These are phyloP conservation scores for Bilobella aurantiaca DNA, from an alignment of 1,140 invertebrate genomes.

Conservation along the genomic window DNA sequence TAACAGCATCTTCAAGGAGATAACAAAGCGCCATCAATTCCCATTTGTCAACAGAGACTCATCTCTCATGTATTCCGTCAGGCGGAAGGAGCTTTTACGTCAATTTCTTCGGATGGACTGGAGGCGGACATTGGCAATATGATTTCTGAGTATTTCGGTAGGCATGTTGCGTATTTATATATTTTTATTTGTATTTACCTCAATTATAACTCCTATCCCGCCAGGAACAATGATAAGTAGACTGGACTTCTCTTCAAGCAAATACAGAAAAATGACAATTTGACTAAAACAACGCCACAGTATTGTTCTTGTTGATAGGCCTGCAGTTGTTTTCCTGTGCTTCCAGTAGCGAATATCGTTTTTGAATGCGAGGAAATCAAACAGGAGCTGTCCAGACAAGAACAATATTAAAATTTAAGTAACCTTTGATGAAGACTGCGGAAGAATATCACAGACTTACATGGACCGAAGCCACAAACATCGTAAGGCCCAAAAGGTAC, in stretches of 20 bases:
- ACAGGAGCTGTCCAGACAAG: slow-evolving; percentile 61
- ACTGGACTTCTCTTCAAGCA: slow-evolving; percentile 86
- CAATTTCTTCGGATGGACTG: no score
- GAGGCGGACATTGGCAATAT: no score
- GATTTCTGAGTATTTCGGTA: no score
- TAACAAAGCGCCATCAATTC: no score
- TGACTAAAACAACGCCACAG: slow-evolving; percentile 85
- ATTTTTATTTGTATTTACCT: slow-evolving; percentile 47
- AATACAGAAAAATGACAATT: slow-evolving; percentile 82
- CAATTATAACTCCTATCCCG: slow-evolving; percentile 74
- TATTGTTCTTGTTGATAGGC: slow-evolving; percentile 75
- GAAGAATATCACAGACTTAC: slow-evolving; percentile 51
- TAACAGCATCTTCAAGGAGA: no score
- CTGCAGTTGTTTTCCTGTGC: slow-evolving; percentile 67
- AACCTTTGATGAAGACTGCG: slow-evolving; percentile 3
- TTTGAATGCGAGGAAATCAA: slow-evolving; percentile 96
- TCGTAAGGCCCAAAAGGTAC: slow-evolving; percentile 81
- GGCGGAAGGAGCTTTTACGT: no score
- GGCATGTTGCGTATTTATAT: no score
- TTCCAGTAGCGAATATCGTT: slow-evolving; percentile 95
- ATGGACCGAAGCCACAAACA: slow-evolving; percentile 84
- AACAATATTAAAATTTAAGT: neutral
- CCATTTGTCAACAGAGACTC: no score
- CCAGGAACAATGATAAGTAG: slow-evolving; percentile 77
- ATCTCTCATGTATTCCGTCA: no score